These are phyloP conservation scores for Notodonta dromedarius DNA, from an alignment of 2,888 invertebrate genomes.

Conservation along the genomic window DNA sequence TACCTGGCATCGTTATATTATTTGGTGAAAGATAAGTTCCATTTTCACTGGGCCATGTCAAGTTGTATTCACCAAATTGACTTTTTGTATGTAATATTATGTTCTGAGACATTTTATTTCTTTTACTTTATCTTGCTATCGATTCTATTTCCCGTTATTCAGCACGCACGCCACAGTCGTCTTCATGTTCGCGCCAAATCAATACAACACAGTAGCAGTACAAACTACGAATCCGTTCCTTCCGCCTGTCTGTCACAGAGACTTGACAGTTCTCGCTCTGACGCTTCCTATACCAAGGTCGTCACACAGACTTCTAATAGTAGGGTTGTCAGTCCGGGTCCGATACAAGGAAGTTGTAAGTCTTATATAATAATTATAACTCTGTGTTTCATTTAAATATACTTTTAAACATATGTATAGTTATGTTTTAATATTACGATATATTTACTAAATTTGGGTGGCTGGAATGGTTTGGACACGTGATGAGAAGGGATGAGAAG, in stretches of 20 bases:
- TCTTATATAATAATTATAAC: too few relatives aligned
- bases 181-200: slow-evolving; percentile 36
- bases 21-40: slow-evolving; percentile 65
- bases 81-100: slow-evolving; percentile 47
- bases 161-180: slow-evolving; percentile 7
- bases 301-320: too few relatives aligned
- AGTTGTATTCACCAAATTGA: slow-evolving; percentile 75
- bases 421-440: too few relatives aligned
- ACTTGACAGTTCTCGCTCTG: slow-evolving; percentile 3
- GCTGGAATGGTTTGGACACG: too few relatives aligned
- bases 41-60: slow-evolving; percentile 80
- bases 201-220: slow-evolving; percentile 31
- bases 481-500: too few relatives aligned
- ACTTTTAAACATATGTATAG: too few relatives aligned
- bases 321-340: too few relatives aligned
- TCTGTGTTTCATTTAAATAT: too few relatives aligned
- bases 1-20: slow-evolving; percentile 80
- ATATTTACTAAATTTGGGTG: too few relatives aligned
- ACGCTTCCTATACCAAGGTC: slow-evolving; percentile 32
- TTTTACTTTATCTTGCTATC: neutral
- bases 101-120: slow-evolving; percentile 56
- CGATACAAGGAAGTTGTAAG: too few relatives aligned
- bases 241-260: neutral
- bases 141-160: too few relatives aligned
- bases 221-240: slow-evolving; percentile 25